Evolutionary conservation across 2,888 invertebrate genomes (phyloP), one percentile per base, ranked within the genome.

Genomic region (Scaptomyza flava): DNA sequence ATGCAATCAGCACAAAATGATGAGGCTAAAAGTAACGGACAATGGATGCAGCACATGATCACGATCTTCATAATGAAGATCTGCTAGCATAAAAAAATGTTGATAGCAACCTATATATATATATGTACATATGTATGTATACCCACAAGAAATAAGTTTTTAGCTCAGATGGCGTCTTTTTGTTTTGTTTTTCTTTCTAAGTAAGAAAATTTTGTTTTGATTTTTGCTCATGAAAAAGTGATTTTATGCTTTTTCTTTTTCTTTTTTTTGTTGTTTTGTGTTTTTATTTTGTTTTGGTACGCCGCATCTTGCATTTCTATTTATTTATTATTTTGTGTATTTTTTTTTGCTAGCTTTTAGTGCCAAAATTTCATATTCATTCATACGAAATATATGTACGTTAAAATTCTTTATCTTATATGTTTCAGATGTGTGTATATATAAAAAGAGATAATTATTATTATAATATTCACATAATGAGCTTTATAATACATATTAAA

Each of bases 311-410:
- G 65, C 48, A 62, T 17, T 42, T 41, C n/a, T n/a, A n/a, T n/a
- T n/a, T n/a, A n/a, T n/a, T n/a, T n/a, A n/a, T n/a, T n/a, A n/a
- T n/a, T n/a, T n/a, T n/a, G n/a, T n/a, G n/a, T 17, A 9, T 42
- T 42, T 42, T 42, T 42, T n/a, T 11, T 6, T 20, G 17, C 17
- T 38, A 38, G 30, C 33, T 38, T 6, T 3, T 14, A n/a, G 42
- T 76, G 73, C 71, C 73, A 74, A 76, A 56, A 60, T 60, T 67
- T 76, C 67, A 74, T 67, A 76, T 77, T 76, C 76, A 76, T 76
- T 76, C 76, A 76, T 76, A 74, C 77, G 33, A 74, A 70, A 75
- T 66, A 75, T 66, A 75, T 66, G 53, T 69, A 60, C 75, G 64
- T 50, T 54, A 61, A 68, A 63, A 63, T 46, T 60, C 63, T 59